Conservation (phyloP, 2,888 invertebrate species). For the Antheraea yamamai region DNA sequence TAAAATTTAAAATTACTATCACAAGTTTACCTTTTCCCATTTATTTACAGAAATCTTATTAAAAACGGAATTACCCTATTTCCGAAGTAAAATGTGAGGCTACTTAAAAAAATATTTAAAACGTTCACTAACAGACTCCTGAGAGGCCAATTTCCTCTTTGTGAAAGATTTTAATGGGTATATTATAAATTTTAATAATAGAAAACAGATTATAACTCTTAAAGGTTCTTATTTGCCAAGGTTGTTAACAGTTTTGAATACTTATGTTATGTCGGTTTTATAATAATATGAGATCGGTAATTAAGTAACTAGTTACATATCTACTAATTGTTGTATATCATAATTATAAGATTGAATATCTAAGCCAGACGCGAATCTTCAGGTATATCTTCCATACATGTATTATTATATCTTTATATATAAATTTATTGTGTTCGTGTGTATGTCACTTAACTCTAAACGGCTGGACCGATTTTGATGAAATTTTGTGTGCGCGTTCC, state of each 20-base stretch:
- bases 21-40: neutral
- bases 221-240: neutral
- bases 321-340: neutral
- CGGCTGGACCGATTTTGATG: too few relatives aligned
- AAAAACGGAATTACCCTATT: neutral
- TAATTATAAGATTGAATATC: neutral
- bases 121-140: neutral
- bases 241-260: neutral
- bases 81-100: neutral
- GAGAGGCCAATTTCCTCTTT: neutral
- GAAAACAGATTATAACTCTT: neutral
- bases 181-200: slow-evolving; percentile 3
- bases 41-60: neutral
- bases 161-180: neutral
- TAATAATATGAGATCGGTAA: neutral
- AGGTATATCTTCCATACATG: neutral
- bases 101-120: neutral
- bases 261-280: neutral
- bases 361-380: neutral
- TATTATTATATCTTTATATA: too few relatives aligned
- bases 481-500: too few relatives aligned
- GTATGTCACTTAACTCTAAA: too few relatives aligned
- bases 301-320: neutral
- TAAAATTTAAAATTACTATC: neutral
- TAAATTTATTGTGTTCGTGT: too few relatives aligned